These are phyloP conservation scores for Sisyra nigra DNA, from an alignment of 2,888 invertebrate genomes.

Conservation along the genomic window DNA sequence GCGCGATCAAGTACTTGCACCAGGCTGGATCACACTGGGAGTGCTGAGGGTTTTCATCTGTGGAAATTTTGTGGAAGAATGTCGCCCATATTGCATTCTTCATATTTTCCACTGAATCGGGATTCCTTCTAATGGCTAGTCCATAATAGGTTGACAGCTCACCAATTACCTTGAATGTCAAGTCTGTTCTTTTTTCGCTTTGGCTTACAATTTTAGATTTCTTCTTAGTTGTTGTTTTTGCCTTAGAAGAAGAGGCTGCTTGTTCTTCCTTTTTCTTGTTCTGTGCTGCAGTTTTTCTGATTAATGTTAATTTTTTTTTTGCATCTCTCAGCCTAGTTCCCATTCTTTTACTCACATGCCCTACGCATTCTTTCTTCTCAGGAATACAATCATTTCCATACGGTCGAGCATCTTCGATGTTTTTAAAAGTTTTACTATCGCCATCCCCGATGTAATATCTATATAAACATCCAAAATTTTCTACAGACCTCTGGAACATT, in stretches of 20 bases:
- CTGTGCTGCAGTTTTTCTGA: background rate
- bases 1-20: background rate
- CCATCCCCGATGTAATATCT: conserved; percentile 13
- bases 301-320: background rate
- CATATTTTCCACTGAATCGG: background rate
- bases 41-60: background rate
- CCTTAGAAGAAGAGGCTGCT: too few species aligned
- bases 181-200: too few species aligned
- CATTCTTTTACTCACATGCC: conserved; percentile 12
- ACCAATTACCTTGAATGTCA: too few species aligned
- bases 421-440: conserved; percentile 13
- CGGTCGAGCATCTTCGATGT: conserved; percentile 10
- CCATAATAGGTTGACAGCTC: background rate
- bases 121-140: background rate
- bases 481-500: conserved; percentile 13
- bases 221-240: too few species aligned
- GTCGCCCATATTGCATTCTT: background rate
- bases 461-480: conserved; percentile 11
- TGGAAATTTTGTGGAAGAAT: background rate
- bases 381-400: conserved; percentile 9
- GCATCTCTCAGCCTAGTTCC: conserved; percentile 8
- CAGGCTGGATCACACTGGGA: too few species aligned
- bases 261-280: too few species aligned
- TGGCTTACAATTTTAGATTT: too few species aligned
- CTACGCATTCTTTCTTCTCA: conserved; percentile 10